Percentiles rank a stretch among this genome's conserved stretches.
Evolutionary conservation across 1,140 invertebrate genomes (phyloP).

Genomic region (Drosophila jambulina): DNA sequence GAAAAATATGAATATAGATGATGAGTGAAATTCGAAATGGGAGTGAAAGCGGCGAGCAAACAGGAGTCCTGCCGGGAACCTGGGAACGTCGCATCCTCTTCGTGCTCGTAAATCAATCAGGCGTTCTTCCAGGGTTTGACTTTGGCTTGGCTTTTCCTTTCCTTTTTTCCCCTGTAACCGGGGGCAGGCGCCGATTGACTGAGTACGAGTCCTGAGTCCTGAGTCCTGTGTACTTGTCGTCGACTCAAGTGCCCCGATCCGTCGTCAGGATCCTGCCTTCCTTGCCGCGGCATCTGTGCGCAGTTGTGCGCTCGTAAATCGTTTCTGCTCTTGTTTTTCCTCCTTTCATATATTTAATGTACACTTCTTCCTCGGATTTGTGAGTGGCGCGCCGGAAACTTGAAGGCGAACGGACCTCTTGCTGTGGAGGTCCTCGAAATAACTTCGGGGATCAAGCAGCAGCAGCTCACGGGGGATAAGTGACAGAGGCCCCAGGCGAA

Average conservation of each 20-base stretch:
- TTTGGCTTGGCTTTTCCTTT: constrained; percentile 54
- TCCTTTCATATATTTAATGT: constrained; percentile 12
- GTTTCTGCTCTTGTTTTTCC: constrained; percentile 11
- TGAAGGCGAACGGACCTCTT: constrained; percentile 29
- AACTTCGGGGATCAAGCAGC: constrained; percentile 25
- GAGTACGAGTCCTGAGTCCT: constrained; percentile 14
- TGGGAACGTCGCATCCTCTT: constrained; percentile 3
- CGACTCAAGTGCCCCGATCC: constrained; percentile 62
- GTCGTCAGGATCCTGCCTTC: constrained; percentile 23
- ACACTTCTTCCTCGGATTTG: constrained; percentile 25
- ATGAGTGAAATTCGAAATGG: constrained; percentile 68
- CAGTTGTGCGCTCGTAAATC: constrained; percentile 78
- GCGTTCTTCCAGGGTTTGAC: constrained; percentile 39
- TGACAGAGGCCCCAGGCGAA: constrained; percentile 14
- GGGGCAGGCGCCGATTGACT: constrained; percentile 60
- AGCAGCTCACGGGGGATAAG: background rate
- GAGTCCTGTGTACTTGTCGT: constrained; percentile 70
- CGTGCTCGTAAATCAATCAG: constrained; percentile 69
- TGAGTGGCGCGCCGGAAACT: constrained; percentile 32
- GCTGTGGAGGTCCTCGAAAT: constrained; percentile 41
- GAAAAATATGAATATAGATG: constrained; percentile 58
- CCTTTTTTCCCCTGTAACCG: constrained; percentile 41
- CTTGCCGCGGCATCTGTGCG: constrained; percentile 60
- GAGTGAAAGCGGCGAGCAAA: constrained; percentile 52
- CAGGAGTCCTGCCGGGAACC: constrained; percentile 6